Percentiles rank a stretch among this genome's conserved stretches.
Evolutionary conservation across 1,140 invertebrate genomes (phyloP).

Genomic region (Tribolium castaneum): DNA sequence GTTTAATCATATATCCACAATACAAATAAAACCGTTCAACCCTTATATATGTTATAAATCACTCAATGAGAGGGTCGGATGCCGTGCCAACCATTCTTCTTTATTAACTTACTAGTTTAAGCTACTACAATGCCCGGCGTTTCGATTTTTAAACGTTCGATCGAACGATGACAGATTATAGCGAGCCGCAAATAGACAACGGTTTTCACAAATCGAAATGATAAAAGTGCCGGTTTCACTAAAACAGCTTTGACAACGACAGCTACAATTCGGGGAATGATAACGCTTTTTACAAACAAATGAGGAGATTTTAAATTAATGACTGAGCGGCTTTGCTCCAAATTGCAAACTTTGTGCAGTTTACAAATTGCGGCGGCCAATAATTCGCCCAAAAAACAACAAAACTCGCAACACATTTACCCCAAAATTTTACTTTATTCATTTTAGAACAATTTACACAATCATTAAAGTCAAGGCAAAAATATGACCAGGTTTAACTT

Average conservation of each 20-base stretch:
- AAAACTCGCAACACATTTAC: background rate
- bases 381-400: background rate
- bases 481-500: too few species aligned
- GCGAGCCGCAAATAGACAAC: background rate
- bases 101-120: slow-evolving; percentile 27
- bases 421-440: too few species aligned
- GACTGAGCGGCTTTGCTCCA: background rate
- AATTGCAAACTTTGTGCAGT: background rate
- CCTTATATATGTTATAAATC: slow-evolving; percentile 40
- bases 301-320: too few species aligned
- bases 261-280: background rate
- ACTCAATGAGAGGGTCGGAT: slow-evolving; percentile 28
- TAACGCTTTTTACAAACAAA: too few species aligned
- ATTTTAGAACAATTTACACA: too few species aligned
- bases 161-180: slow-evolving; percentile 14
- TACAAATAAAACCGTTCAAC: slow-evolving; percentile 42
- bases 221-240: background rate
- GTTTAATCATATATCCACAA: slow-evolving; percentile 42
- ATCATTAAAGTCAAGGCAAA: too few species aligned
- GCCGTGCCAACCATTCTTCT: slow-evolving; percentile 10
- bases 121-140: slow-evolving; percentile 10
- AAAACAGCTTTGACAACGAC: background rate
- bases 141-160: slow-evolving; percentile 17
- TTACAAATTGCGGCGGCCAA: background rate
- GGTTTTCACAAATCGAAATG: background rate